Evolutionary conservation across 2,797 vertebrate genomes (phyloP), one percentile per base, ranked within the genome.

Genomic region (Menidia menidia): DNA sequence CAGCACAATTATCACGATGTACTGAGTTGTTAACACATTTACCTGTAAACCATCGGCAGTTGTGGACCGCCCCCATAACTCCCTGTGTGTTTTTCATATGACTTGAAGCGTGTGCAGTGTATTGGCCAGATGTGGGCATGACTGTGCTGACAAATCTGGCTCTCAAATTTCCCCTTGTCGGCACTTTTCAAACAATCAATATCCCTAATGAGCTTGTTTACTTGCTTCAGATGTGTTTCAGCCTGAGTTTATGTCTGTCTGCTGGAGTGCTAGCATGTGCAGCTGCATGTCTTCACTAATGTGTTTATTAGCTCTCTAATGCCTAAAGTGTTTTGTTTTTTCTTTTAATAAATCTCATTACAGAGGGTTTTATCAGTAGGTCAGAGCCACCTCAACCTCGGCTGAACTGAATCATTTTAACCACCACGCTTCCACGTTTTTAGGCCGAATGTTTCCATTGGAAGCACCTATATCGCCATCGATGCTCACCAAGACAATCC

Each of bases 121-220:
- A 47, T 74, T 16, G 18, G 30, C 39, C 76, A 86, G 66, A 84
- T 84, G 82, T 83, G 79, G 74, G 72, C 32, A 45, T 83, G 79
- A 81, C 64, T 53, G 35, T 43, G 69, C 58, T 78, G 75, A 76
- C 72, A 60, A 79, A 78, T 80, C 65, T 71, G 30, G 61, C 64
- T 39, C 77, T 88, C 45, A 35, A 57, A 75, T 86, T 84, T 85
- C 83, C 70, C 59, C 73, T 16, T 62, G 76, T 77, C 19, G 53
- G 75, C 79, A 78, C 79, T 78, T 86, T 80, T 81, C 62, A 73
- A 82, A 85, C 83, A 84, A 86, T 90, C 88, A 81, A 77, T 86
- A 82, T 61, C 47, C 54, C 68, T 88, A 86, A 89, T 83, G 81
- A 84, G 84, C 76, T 87, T 87, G 87, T 91, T 89, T 89, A 88